These are phyloP conservation scores for Julus scanicus DNA, from an alignment of 2,888 invertebrate genomes.

Conservation along the genomic window DNA sequence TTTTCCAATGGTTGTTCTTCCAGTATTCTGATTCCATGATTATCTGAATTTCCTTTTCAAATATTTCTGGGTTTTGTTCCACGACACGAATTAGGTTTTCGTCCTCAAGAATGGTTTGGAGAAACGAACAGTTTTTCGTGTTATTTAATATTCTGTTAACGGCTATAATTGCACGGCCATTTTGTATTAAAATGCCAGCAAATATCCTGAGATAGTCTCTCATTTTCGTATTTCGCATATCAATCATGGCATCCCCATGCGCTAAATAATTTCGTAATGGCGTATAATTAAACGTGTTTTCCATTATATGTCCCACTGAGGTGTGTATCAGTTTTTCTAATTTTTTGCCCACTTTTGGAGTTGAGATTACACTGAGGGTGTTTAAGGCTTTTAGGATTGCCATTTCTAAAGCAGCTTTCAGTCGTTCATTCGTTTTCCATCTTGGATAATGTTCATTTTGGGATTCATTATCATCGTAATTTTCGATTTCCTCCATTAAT, in stretches of 20 bases:
- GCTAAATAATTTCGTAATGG: conserved; percentile 7
- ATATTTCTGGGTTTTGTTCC: not conserved
- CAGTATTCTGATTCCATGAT: not conserved
- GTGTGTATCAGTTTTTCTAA: not conserved
- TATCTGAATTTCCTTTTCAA: not conserved
- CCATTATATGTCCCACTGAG: not conserved
- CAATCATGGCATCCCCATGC: not conserved
- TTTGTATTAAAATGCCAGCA: not conserved
- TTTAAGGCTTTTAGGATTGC: not conserved
- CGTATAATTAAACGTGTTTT: not conserved
- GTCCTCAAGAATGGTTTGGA: not conserved
- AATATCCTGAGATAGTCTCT: not conserved
- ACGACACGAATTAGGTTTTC: not conserved
- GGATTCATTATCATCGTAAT: not conserved
- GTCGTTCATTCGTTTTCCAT: not conserved
- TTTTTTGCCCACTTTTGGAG: not conserved
- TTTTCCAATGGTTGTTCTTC: not conserved
- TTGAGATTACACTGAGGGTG: not conserved
- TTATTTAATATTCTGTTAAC: not conserved
- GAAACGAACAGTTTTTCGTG: not conserved
- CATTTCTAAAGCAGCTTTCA: conserved; percentile 1
- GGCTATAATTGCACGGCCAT: not conserved
- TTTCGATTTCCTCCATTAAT: not conserved
- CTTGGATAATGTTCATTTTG: not conserved
- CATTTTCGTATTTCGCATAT: conserved; percentile 1